Conservation (phyloP, 2,113 vertebrate genomes). For the Alosa alosa region DNA sequence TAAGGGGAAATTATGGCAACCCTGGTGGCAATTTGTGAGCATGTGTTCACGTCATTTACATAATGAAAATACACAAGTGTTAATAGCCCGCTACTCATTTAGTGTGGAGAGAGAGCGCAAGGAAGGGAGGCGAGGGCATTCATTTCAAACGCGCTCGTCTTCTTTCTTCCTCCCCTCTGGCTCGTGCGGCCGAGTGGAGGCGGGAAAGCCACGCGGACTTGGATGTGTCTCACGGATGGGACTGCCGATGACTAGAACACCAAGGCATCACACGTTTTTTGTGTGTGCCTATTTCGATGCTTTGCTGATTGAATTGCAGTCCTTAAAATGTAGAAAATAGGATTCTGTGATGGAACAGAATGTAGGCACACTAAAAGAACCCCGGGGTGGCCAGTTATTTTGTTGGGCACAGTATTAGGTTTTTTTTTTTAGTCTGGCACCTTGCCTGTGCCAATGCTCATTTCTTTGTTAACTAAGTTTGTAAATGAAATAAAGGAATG, state of each 20-base stretch:
- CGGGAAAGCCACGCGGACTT: background rate
- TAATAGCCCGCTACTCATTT: constrained; percentile 99
- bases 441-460: too few relatives aligned
- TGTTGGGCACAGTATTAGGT: too few relatives aligned
- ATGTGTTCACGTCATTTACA: constrained; percentile 99
- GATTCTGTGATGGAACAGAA: background rate
- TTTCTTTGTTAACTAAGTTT: too few relatives aligned
- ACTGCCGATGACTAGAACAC: background rate
- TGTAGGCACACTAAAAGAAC: too few relatives aligned
- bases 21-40: constrained; percentile 99
- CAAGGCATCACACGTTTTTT: background rate
- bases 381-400: too few relatives aligned
- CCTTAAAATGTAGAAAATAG: background rate
- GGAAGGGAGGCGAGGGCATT: constrained; percentile 88
- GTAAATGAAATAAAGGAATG: too few relatives aligned
- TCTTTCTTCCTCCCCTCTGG: constrained; percentile 89
- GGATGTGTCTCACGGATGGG: background rate
- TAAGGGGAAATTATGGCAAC: constrained; percentile 98
- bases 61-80: constrained; percentile 99
- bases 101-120: constrained; percentile 53
- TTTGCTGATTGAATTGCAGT: background rate
- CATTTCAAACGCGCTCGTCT: constrained; percentile 85
- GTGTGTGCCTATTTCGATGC: background rate
- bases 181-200: constrained; percentile 70
- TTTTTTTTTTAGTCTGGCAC: too few relatives aligned